Conservation (phyloP, 2,888 invertebrate species). For the Rotaria sp. region DNA sequence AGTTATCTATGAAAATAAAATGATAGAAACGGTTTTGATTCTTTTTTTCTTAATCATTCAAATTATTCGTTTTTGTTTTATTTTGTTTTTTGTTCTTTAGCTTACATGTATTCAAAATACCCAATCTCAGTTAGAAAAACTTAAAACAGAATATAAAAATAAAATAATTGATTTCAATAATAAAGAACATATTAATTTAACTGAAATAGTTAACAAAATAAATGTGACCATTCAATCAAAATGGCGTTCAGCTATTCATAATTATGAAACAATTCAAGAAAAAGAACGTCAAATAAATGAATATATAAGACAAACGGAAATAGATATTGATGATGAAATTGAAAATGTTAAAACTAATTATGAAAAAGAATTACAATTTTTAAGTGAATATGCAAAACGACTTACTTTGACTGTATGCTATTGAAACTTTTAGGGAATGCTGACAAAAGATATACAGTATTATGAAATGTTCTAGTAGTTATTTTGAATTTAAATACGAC, state of each 20-base stretch:
- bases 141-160: background rate
- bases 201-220: background rate
- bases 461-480: too few relatives aligned
- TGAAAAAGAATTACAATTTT: background rate
- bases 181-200: background rate
- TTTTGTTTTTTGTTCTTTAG: background rate
- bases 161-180: background rate
- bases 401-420: background rate
- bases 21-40: background rate
- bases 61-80: background rate
- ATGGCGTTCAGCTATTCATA: background rate
- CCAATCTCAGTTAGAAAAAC: background rate
- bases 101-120: background rate
- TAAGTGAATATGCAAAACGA: background rate
- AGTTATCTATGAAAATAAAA: conserved; percentile 13
- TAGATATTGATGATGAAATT: conserved; percentile 15
- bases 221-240: background rate
- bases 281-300: background rate
- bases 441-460: too few relatives aligned
- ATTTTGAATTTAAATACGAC: too few relatives aligned
- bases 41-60: background rate
- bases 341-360: background rate
- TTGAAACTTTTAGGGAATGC: background rate
- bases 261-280: background rate
- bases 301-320: conserved; percentile 12